Percentiles rank a stretch among this genome's conserved stretches.
phyloP scores from a whole-genome alignment of 2,113 vertebrate genomes.

The Heliornis fulica region DNA sequence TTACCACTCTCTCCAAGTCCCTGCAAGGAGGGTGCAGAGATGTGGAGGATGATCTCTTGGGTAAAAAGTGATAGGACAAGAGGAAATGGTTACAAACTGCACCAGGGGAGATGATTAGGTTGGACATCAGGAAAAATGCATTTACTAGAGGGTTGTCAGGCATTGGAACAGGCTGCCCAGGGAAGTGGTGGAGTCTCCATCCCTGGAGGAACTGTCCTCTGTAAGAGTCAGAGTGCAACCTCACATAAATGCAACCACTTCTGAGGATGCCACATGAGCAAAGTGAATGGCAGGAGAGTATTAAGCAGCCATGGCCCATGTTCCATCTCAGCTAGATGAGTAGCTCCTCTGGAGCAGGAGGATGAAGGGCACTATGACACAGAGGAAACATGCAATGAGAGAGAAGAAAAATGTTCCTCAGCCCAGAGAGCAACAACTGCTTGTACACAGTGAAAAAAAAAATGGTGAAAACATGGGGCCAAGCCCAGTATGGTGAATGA shows the following conservation, averaged over 20 bases:
- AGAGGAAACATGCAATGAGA: not conserved
- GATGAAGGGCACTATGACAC: not conserved
- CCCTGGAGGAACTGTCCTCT: too few relatives aligned
- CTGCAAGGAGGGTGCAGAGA: too few relatives aligned
- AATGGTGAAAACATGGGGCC: not conserved
- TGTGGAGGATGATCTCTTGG: too few relatives aligned
- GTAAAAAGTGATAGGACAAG: too few relatives aligned
- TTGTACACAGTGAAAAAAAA: not conserved
- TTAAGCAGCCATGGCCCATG: not conserved
- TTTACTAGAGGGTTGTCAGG: too few relatives aligned
- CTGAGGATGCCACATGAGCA: not conserved
- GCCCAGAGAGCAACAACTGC: not conserved
- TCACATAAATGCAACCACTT: not conserved
- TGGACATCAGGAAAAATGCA: too few relatives aligned
- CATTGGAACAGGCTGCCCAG: too few relatives aligned
- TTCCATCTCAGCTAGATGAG: not conserved
- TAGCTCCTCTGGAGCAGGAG: not conserved
- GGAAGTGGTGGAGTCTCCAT: too few relatives aligned
- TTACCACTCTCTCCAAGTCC: too few relatives aligned
- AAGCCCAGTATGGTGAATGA: not conserved
- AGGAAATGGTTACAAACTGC: too few relatives aligned
- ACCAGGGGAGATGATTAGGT: too few relatives aligned
- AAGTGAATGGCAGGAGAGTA: fast-evolving
- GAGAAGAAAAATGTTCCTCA: not conserved
- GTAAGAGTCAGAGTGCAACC: too few relatives aligned